A percentile compares a stretch with the other conserved stretches of the same genome.
Evolutionary conservation across 2,797 vertebrate genomes (phyloP).

Genomic region (Nasua narica): DNA sequence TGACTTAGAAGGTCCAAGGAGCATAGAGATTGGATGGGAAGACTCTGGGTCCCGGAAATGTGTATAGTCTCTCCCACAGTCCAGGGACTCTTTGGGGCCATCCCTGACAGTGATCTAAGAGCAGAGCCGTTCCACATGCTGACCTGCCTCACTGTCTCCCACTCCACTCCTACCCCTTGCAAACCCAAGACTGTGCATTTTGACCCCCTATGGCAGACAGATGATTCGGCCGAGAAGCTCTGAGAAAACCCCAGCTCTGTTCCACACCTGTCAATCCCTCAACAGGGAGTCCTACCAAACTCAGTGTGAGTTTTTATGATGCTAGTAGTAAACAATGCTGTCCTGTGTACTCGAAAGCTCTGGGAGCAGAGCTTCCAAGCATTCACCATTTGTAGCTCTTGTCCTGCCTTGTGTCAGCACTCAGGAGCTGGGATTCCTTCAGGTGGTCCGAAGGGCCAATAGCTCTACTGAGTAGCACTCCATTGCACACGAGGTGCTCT

Average conservation of each 20-base stretch:
- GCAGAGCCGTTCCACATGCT: not conserved
- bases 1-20: not conserved
- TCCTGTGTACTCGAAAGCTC: not conserved
- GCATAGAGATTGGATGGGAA: not conserved
- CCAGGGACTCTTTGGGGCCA: not conserved
- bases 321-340: not conserved
- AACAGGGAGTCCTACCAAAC: not conserved
- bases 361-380: not conserved
- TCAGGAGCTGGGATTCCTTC: not conserved
- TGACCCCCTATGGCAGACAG: not conserved
- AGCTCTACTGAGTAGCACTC: accelerated
- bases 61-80: not conserved
- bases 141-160: not conserved
- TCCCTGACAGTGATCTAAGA: not conserved
- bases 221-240: not conserved
- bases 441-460: not conserved
- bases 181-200: not conserved
- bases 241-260: not conserved
- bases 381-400: not conserved
- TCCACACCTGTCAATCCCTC: not conserved
- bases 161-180: not conserved
- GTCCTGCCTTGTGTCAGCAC: not conserved
- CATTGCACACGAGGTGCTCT: not conserved
- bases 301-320: not conserved
- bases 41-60: not conserved